Percentiles rank a stretch among this genome's conserved stretches.
These are phyloP conservation scores for Rhadina sibilatrix DNA, from an alignment of 2,113 vertebrate species.

Conservation along the genomic window DNA sequence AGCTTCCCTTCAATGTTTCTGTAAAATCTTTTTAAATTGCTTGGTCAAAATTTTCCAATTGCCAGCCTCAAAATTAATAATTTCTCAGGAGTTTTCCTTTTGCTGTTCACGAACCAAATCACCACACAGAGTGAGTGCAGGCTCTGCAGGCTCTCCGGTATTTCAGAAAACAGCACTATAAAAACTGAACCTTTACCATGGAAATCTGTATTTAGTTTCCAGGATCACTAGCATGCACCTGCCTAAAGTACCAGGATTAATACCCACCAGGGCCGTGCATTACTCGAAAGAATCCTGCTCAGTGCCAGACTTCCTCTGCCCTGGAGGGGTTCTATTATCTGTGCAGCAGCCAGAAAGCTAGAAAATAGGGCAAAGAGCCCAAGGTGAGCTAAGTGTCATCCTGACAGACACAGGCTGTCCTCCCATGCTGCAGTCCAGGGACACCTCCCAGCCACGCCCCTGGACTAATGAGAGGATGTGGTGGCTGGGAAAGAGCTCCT, in stretches of 20 bases:
- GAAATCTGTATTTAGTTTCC: background rate
- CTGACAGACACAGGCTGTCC: background rate
- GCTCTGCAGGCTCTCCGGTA: background rate
- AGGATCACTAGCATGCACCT: background rate
- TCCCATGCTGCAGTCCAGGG: background rate
- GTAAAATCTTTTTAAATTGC: background rate
- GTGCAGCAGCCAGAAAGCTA: background rate
- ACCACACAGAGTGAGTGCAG: background rate
- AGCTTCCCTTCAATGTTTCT: background rate
- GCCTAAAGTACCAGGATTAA: background rate
- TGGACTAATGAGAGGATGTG: background rate
- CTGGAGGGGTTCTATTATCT: background rate
- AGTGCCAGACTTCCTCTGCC: background rate
- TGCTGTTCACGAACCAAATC: background rate
- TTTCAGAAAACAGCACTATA: background rate
- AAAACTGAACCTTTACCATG: background rate
- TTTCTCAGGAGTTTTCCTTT: background rate
- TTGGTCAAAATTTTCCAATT: background rate
- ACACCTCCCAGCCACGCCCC: background rate
- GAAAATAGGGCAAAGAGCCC: slow-evolving; percentile 20
- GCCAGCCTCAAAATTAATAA: background rate
- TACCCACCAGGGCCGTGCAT: background rate
- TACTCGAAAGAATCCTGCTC: slow-evolving; percentile 35
- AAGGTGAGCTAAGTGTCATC: background rate
- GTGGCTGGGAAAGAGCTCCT: background rate